Evolutionary conservation across 2,797 vertebrate species (phyloP).

Genomic region (Channallabes apus): DNA sequence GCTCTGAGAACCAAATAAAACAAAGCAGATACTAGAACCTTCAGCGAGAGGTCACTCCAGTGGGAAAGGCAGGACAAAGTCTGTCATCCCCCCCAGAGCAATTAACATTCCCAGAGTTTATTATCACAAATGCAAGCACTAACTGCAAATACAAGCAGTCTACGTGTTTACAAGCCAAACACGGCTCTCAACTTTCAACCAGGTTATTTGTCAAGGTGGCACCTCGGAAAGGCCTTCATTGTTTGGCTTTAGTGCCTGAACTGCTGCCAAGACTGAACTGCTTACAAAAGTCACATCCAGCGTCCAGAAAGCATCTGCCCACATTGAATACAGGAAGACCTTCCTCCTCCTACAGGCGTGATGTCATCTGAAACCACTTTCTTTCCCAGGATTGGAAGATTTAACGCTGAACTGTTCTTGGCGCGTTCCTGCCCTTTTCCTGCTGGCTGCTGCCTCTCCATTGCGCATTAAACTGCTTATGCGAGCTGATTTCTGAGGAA

Average conservation of each 20-base stretch:
- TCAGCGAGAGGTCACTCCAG: neutral
- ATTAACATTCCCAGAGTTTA: neutral
- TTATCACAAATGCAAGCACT: neutral
- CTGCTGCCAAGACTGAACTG: neutral
- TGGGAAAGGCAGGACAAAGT: neutral
- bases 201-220: slow-evolving; percentile 6
- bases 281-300: slow-evolving; percentile 16
- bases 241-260: neutral
- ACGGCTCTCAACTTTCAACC: neutral
- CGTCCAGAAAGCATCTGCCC: slow-evolving; percentile 38
- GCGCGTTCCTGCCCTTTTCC: slow-evolving; percentile 57
- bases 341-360: slow-evolving; percentile 65
- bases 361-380: slow-evolving; percentile 70
- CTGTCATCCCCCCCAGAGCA: neutral
- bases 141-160: neutral
- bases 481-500: slow-evolving; percentile 13
- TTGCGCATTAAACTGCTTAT: slow-evolving; percentile 12
- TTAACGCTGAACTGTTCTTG: slow-evolving; percentile 72
- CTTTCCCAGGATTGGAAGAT: slow-evolving; percentile 73
- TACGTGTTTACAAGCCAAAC: neutral
- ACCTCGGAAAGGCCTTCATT: neutral
- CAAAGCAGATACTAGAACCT: neutral
- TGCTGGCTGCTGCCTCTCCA: slow-evolving; percentile 7
- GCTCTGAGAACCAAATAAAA: neutral
- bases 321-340: slow-evolving; percentile 51